Evolutionary conservation across 2,888 invertebrate genomes (phyloP), one percentile per base, ranked within the genome.

Genomic region (Netelia virgata): DNA sequence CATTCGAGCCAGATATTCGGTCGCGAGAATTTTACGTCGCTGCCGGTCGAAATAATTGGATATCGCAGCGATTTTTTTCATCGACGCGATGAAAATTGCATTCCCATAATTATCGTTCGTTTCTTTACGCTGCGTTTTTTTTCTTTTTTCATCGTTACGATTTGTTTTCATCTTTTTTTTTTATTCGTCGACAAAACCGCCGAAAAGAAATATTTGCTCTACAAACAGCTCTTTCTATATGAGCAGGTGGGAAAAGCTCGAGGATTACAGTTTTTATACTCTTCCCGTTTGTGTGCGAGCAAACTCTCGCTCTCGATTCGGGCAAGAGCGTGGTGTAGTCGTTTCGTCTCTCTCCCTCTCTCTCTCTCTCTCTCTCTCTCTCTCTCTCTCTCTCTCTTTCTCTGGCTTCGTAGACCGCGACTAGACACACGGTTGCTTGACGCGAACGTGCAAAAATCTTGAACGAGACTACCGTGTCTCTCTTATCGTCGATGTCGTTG

Each of bases 371-470:
- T 2, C 55, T 11, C 47, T 47, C 1, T 14, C 11, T 66, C 23
- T 76, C 14, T 23, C 41, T 23, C 41, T 1, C 53, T 3, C 43
- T 43, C 11, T 11, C 2, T 43, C 11, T 43, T 1, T 43, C 9
- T 43, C 43, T 43, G 2, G 66, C 50, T 79, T 14, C 41, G 18
- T 59, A 76, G 76, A 84, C 80, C 64, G 63, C 59, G 59, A 68
- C 76, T 79, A 80, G 76, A 80, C 83, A 47, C 47, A 47, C 47
- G 28, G 41, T 70, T 43, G 70, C 11, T 74, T 53, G 18, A 36
- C 61, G 77, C 72, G 79, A 68, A 76, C 80, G 83, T 80, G 83
- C 79, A 84, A 80, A 80, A 80, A 80, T 84, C 80, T 76, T 63
- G 28, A 76, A 76, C 57, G 76, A 47, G 73, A 68, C 66, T 23